phyloP scores from a whole-genome alignment of 2,113 vertebrate genomes.

The Tympanuchus pallidicinctus region DNA sequence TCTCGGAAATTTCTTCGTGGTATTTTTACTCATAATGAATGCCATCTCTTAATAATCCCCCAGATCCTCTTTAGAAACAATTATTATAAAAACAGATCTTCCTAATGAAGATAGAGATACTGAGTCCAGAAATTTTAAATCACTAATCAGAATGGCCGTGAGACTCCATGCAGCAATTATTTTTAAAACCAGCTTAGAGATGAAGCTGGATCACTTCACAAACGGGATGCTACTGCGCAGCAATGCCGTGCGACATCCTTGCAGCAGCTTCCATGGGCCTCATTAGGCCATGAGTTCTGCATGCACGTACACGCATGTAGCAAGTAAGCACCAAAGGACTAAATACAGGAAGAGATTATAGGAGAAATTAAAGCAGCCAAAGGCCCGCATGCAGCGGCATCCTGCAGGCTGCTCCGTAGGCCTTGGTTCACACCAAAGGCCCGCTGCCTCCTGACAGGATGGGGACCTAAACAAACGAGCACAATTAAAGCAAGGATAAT shows the following conservation, averaged over 20 bases:
- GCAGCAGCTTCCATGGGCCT: neutral
- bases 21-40: constrained; percentile 55
- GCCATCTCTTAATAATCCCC: constrained; percentile 50
- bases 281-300: accelerated
- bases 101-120: constrained; percentile 60
- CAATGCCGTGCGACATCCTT: accelerated
- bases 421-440: neutral
- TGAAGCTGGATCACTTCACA: neutral
- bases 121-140: constrained; percentile 57
- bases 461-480: constrained; percentile 15
- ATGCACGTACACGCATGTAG: accelerated
- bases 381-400: accelerated
- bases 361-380: neutral
- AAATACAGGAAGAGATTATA: accelerated
- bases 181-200: neutral
- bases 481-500: constrained; percentile 62
- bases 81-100: constrained; percentile 57
- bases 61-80: constrained; percentile 49
- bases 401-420: neutral
- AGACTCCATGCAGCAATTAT: constrained; percentile 11
- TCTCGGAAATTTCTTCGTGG: constrained; percentile 22
- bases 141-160: constrained; percentile 25
- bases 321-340: neutral
- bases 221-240: neutral
- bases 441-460: neutral